These are phyloP conservation scores for Phorcus lineatus DNA, from an alignment of 2,888 invertebrate species.

Conservation along the genomic window DNA sequence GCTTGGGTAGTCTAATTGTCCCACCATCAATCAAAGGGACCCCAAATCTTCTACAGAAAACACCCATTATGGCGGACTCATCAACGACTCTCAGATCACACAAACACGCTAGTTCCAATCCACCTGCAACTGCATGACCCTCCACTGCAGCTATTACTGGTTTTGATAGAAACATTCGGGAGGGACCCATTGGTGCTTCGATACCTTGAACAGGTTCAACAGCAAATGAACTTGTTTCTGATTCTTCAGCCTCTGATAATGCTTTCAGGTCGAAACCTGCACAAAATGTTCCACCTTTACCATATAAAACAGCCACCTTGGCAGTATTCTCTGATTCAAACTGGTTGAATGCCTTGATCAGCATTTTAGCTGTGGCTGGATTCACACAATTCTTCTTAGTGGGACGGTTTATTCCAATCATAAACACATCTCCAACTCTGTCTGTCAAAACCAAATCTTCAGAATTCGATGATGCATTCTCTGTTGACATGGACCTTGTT, in stretches of 20 bases:
- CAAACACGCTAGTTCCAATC: constrained; percentile 91
- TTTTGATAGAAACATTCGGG: constrained; percentile 85
- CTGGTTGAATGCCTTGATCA: constrained; percentile 83
- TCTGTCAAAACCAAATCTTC: constrained; percentile 55
- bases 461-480: constrained; percentile 8
- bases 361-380: constrained; percentile 81
- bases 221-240: constrained; percentile 26
- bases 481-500: too few relatives aligned
- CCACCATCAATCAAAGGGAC: constrained; percentile 90
- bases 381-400: constrained; percentile 89
- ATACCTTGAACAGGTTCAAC: constrained; percentile 42
- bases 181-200: constrained; percentile 80
- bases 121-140: constrained; percentile 92
- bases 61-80: constrained; percentile 89
- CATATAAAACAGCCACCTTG: constrained; percentile 87
- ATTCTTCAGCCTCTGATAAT: constrained; percentile 75
- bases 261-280: constrained; percentile 92
- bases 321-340: constrained; percentile 87
- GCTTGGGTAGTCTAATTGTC: constrained; percentile 86
- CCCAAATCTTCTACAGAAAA: constrained; percentile 90
- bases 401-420: constrained; percentile 92
- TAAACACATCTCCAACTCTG: constrained; percentile 78
- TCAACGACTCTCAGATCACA: constrained; percentile 94
- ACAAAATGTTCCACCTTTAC: constrained; percentile 89
- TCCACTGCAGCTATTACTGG: constrained; percentile 92